Base-by-base conservation (phyloP, 2,888 invertebrate genomes). In the Agrotis puta region DNA sequence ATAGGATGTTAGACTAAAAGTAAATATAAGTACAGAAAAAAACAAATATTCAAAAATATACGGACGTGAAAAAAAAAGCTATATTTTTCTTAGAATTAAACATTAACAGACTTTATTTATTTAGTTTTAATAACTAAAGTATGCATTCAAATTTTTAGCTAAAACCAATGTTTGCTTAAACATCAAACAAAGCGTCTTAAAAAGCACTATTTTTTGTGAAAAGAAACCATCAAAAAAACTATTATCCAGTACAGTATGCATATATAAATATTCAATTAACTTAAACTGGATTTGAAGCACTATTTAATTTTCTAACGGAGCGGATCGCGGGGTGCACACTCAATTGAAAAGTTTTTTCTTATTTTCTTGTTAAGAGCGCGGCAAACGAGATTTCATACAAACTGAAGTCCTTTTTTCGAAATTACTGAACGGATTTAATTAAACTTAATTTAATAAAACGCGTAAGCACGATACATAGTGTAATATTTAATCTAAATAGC, bases 251-350 rank as follows among this genome's bases (percentile, higher is more conserved):
- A 14, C 59, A 47, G n/a, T 62, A 65, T 39, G 27, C 62, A 71
- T 56, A 77, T 66, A 73, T 67, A 61, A 67, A 73, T 56, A 67
- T 73, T 73, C 43, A 64, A 73, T 73, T 9, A 67, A 72, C 48
- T 50, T 14, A 54, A 51, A 48, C 27, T 62, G 33, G 13, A 22
- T 53, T 79, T 79, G 48, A 64, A 79, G 69, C 64, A 62, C 64
- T 58, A 64, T 79, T 79, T 64, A 73, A 74, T 78, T 50, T 73
- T 73, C 59, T 4, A 74, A 48, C 22, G 47, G 74, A 78, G 64
- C 69, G 48, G 62, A 27, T 62, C 64, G 64, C 43, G 39, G 50
- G 11, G 11, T 56, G 63, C 54, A 65, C 33, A 62, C 5, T 48
- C 43, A 43, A 65, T 73, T 56, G 50, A 72, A 72, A 58, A 56